Evolutionary conservation across 2,888 invertebrate genomes (phyloP).

Genomic region (Cyclophora punctaria): DNA sequence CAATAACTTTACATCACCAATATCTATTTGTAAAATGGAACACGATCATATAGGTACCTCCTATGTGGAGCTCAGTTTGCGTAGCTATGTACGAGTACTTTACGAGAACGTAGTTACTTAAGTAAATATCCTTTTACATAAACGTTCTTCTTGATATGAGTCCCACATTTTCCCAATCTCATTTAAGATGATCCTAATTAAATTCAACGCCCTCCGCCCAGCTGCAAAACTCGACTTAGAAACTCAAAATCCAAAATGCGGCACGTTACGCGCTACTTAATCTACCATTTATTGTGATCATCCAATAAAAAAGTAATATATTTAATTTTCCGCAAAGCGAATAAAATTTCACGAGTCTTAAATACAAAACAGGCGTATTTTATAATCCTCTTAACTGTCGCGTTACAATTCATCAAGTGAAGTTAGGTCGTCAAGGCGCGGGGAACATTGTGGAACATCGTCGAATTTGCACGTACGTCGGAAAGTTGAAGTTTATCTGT

Average conservation of each 20-base stretch:
- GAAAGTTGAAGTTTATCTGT: conserved; percentile 37
- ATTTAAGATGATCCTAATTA: no score
- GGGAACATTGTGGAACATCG: conserved; percentile 15
- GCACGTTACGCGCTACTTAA: no score
- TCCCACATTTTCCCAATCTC: no score
- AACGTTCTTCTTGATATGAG: no score
- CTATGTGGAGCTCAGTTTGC: no score
- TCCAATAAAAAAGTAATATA: conserved; percentile 1
- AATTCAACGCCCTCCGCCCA: background rate
- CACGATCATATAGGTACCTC: no score
- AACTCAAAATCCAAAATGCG: background rate
- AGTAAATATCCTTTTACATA: no score
- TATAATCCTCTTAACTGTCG: conserved; percentile 22
- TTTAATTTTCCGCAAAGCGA: conserved; percentile 3
- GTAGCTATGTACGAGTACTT: no score
- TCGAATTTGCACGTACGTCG: conserved; percentile 37
- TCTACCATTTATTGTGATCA: no score
- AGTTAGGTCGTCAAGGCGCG: conserved; percentile 13
- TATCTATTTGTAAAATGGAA: background rate
- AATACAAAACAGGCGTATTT: conserved; percentile 16
- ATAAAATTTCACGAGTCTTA: conserved; percentile 1
- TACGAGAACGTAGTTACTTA: no score
- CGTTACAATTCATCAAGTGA: conserved; percentile 31
- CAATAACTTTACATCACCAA: background rate
- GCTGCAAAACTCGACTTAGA: background rate